Base-by-base conservation (phyloP, 2,888 invertebrate genomes). In the Craniophora ligustri region DNA sequence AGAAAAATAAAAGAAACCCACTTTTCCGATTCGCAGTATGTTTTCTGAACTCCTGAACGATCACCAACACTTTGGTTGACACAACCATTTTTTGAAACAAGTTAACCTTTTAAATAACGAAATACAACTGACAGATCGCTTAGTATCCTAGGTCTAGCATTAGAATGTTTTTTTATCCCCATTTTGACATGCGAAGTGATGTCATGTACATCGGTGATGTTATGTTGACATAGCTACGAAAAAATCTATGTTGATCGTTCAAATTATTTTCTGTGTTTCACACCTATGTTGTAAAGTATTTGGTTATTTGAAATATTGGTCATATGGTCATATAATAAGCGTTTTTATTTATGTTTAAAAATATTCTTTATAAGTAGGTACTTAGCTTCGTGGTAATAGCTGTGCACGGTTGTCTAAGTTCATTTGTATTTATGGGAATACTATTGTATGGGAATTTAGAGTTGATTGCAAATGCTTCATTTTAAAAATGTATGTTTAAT, bases 131-230 rank as follows among this genome's bases (percentile, higher is more conserved):
- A 65, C 68, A 26, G 67, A 57, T 49, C 54, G 32, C 32, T 40
- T 36, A 21, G 47, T 26, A 46, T 55, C 55, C 54, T 30, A 48
- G 45, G 49, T 73, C 59, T 65, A 72, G 53, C 45, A 44, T 59
- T 58, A 44, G 26, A 65, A 55, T 69, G 31, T 60, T 69, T 85
- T 76, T 80, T 79, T 78, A 72, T 68, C 54, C 73, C 38, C 61
- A 63, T 67, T 75, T 84, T 82, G 76, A 73, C 72, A 70, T 75
- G 48, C 72, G 42, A 41, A 68, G n/a, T 87, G 88, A 88, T 81
- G 84, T 88, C 86, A 88, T 77, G 35, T 41, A 7, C 10, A 42
- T 60, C 57, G 72, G 67, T 81, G 75, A 78, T 68, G 61, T 39
- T 67, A 67, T 65, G 62, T 69, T 74, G 76, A 72, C 72, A 58